These are phyloP conservation scores for Apostichopus californicus DNA, from an alignment of 35 echinoderm and acorn worm species.

Conservation along the genomic window DNA sequence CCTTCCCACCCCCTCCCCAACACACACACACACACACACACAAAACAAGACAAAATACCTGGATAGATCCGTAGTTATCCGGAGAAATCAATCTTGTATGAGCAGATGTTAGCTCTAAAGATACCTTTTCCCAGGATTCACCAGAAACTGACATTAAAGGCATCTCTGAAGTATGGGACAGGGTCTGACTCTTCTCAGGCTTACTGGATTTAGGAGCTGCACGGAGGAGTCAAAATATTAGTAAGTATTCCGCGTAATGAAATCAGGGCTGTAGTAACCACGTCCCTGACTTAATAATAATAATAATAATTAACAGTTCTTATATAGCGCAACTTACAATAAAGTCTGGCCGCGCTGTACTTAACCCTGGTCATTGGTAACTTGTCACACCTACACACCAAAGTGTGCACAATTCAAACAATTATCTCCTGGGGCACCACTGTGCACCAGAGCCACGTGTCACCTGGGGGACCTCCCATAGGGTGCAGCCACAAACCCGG, in stretches of 20 bases:
- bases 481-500: no score
- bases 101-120: background rate
- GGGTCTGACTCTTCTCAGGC: background rate
- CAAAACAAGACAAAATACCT: background rate
- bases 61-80: slow-evolving; percentile 22
- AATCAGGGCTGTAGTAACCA: background rate
- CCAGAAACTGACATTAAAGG: slow-evolving; percentile 1
- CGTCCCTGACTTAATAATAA: background rate
- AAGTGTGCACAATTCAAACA: no score
- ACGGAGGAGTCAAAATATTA: background rate
- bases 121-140: slow-evolving; percentile 11
- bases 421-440: no score
- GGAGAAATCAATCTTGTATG: background rate
- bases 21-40: background rate
- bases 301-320: no score
- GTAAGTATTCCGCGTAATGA: background rate
- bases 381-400: no score
- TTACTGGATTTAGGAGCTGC: background rate
- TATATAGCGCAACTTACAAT: no score
- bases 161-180: slow-evolving; percentile 9
- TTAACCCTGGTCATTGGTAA: no score
- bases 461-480: no score
- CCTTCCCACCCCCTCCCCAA: no score
- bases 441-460: no score
- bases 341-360: no score